Conservation (phyloP, 2,888 invertebrate species). For the Diarsia rubi region DNA sequence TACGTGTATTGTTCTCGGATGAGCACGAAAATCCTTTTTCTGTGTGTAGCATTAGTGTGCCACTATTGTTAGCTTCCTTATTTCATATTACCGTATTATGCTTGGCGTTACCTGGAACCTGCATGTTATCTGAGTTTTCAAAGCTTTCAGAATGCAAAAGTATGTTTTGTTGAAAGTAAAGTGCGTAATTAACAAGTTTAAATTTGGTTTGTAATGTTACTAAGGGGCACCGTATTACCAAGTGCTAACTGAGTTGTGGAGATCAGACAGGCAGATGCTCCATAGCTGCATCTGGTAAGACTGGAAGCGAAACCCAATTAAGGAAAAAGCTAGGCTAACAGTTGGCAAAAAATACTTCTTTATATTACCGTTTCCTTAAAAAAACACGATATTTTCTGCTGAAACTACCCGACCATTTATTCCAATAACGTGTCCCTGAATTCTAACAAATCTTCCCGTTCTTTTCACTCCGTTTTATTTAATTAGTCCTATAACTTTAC, state of each 20-base stretch:
- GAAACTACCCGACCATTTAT: slow-evolving; percentile 2
- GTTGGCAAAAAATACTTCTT: background rate
- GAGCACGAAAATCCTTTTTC: slow-evolving; percentile 56
- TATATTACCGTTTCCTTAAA: background rate
- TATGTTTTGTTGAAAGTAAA: slow-evolving; percentile 35
- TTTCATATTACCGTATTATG: slow-evolving; percentile 30
- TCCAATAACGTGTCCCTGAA: background rate
- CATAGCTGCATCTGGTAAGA: no score
- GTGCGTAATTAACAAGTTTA: background rate
- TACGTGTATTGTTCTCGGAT: slow-evolving; percentile 48
- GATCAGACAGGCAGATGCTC: no score
- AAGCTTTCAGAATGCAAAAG: slow-evolving; percentile 33
- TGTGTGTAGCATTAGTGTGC: slow-evolving; percentile 29
- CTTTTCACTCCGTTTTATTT: slow-evolving; percentile 8
- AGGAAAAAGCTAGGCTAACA: no score
- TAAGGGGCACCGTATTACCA: no score
- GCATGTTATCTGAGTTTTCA: slow-evolving; percentile 18
- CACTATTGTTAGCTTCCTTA: slow-evolving; percentile 44
- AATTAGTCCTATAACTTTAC: slow-evolving; percentile 17
- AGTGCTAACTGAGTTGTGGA: no score
- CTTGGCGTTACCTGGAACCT: slow-evolving; percentile 23
- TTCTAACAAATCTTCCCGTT: background rate
- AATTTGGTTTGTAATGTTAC: background rate
- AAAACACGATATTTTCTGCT: background rate
- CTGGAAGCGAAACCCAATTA: no score